Conservation (phyloP, 2,797 vertebrate species). For the Sylvia borin region DNA sequence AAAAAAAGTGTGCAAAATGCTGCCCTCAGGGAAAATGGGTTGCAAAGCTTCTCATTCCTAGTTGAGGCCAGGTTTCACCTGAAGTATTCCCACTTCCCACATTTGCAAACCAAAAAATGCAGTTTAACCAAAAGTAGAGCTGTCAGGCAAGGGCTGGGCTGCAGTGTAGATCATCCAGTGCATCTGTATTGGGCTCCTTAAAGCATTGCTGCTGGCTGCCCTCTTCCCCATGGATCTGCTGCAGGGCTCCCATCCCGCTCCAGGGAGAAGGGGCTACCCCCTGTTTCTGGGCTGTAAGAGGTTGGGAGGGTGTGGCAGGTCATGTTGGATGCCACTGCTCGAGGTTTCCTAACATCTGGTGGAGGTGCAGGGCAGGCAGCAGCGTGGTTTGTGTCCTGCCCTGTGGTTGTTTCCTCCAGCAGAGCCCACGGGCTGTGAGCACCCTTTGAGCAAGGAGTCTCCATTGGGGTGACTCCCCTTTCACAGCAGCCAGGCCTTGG, state of each 20-base stretch:
- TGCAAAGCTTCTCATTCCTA: constrained; percentile 9
- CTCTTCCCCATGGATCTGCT: background rate
- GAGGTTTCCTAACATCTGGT: background rate
- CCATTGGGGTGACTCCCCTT: background rate
- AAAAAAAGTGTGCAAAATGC: constrained; percentile 6
- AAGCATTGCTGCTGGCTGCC: background rate
- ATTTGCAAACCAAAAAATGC: constrained; percentile 61
- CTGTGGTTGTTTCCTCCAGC: background rate
- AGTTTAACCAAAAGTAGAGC: constrained; percentile 4
- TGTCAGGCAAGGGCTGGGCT: background rate
- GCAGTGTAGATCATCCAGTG: background rate
- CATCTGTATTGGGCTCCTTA: background rate
- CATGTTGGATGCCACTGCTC: background rate
- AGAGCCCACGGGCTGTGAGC: background rate
- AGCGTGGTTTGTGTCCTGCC: background rate
- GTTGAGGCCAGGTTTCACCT: constrained; percentile 14
- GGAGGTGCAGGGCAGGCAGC: background rate
- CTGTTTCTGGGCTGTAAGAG: background rate
- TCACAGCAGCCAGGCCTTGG: background rate
- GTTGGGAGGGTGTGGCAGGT: background rate
- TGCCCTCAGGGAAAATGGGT: background rate
- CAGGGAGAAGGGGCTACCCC: background rate
- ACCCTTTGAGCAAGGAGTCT: background rate
- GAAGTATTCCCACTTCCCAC: constrained; percentile 24
- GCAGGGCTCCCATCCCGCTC: background rate